These are phyloP conservation scores for Rousettus leschenaultii DNA, from an alignment of 2,113 vertebrate species.

Conservation along the genomic window DNA sequence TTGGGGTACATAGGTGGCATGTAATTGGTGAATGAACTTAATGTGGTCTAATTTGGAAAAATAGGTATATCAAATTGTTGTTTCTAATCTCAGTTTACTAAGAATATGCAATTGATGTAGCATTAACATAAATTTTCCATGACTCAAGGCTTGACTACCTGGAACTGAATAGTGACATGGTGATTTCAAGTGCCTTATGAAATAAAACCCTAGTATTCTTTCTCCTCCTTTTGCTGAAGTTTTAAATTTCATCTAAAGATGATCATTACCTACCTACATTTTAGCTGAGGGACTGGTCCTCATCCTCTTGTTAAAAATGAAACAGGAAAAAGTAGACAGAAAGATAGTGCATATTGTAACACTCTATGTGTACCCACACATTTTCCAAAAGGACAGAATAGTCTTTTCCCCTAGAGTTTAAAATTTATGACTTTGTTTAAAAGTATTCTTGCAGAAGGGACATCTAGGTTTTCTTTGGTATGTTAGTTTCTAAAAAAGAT, in stretches of 20 bases:
- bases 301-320: neutral
- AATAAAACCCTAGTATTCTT: neutral
- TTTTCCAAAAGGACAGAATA: slow-evolving; percentile 32
- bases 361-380: neutral
- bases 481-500: neutral
- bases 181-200: neutral
- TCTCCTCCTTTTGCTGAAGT: neutral
- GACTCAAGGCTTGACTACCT: neutral
- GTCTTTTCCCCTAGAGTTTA: slow-evolving; percentile 39
- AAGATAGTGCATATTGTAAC: neutral
- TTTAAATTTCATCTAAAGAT: neutral
- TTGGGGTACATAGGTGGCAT: neutral
- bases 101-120: neutral
- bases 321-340: neutral
- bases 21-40: neutral
- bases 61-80: neutral
- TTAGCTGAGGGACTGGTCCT: neutral
- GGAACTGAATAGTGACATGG: neutral
- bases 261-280: too few relatives aligned
- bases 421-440: slow-evolving; percentile 43
- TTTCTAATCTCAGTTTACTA: neutral
- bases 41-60: neutral
- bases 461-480: neutral
- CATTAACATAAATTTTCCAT: neutral
- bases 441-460: slow-evolving; percentile 20